A percentile compares a stretch with the other conserved stretches of the same genome.
These are phyloP conservation scores for Drosophila vallismaia DNA, from an alignment of 2,888 invertebrate species.

Conservation along the genomic window DNA sequence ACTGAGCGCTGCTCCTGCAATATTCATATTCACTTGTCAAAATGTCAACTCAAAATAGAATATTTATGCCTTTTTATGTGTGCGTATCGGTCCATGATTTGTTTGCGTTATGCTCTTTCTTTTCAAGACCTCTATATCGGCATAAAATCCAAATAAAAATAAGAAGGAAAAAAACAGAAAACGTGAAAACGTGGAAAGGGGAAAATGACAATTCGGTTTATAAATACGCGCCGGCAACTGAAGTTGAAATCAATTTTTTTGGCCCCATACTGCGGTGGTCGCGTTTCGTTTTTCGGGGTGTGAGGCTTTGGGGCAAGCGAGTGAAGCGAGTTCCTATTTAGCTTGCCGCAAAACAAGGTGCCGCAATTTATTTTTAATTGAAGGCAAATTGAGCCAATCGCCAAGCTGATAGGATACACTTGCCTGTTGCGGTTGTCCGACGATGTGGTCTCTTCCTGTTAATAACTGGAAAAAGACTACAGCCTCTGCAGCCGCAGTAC, in stretches of 20 bases:
- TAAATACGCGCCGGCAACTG: constrained; percentile 41
- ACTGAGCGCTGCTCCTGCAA: constrained; percentile 43
- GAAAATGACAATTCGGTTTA: constrained; percentile 34
- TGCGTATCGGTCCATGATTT: constrained; percentile 30
- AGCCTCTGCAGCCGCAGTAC: neutral
- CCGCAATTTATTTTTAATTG: constrained; percentile 60
- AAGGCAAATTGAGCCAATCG: constrained; percentile 53
- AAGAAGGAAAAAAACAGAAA: constrained; percentile 34
- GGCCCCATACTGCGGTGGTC: constrained; percentile 72
- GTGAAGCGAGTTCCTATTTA: constrained; percentile 10
- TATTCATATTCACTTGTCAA: constrained; percentile 73
- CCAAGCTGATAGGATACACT: neutral
- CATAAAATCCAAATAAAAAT: constrained; percentile 6
- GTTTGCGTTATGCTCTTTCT: constrained; percentile 22
- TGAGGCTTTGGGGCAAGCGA: neutral
- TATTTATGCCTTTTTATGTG: constrained; percentile 67
- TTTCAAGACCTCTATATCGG: constrained; percentile 49
- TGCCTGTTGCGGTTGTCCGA: constrained; percentile 24
- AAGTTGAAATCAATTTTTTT: constrained; percentile 59
- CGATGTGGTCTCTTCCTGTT: constrained; percentile 19
- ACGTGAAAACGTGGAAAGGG: constrained; percentile 36
- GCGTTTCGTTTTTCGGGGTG: constrained; percentile 5
- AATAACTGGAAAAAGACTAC: constrained; percentile 35
- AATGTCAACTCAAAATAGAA: constrained; percentile 71
- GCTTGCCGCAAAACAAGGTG: constrained; percentile 31